phyloP scores from a whole-genome alignment of 2,888 invertebrate species.

The Melolontha melolontha region DNA sequence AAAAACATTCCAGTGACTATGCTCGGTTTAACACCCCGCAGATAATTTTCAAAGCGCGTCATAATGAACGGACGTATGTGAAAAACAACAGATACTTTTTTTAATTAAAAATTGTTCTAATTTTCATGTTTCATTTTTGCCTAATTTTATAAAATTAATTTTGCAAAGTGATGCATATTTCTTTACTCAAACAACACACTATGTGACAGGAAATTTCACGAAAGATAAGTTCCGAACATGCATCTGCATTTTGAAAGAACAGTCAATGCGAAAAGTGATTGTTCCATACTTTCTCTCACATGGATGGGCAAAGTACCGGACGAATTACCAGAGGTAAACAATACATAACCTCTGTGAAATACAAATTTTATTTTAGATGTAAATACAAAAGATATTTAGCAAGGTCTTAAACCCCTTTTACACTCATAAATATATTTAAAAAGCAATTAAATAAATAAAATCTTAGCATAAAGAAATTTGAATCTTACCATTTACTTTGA shows the following conservation, averaged over 20 bases:
- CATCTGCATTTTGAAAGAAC: constrained; percentile 97
- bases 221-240: constrained; percentile 69
- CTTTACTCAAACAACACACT: not conserved
- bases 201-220: constrained; percentile 13
- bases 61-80: constrained; percentile 5
- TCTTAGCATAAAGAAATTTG: no score
- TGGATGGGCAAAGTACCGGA: constrained; percentile 99
- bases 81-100: not conserved
- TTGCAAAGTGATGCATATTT: not conserved
- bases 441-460: no score
- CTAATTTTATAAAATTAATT: constrained; percentile 8
- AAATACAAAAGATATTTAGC: no score
- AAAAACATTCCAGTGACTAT: not conserved
- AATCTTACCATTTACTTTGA: no score
- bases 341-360: constrained; percentile 42
- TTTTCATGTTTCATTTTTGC: no score
- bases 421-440: no score
- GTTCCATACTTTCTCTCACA: constrained; percentile 92
- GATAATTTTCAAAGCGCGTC: constrained; percentile 3
- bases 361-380: not conserved
- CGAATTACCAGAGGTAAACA: constrained; percentile 89
- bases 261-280: constrained; percentile 94
- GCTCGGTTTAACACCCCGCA: not conserved
- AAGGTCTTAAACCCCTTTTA: no score
- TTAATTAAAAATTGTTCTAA: not conserved